These are phyloP conservation scores for Dryoscopus gambensis DNA, from an alignment of 2,113 vertebrate genomes.

Conservation along the genomic window DNA sequence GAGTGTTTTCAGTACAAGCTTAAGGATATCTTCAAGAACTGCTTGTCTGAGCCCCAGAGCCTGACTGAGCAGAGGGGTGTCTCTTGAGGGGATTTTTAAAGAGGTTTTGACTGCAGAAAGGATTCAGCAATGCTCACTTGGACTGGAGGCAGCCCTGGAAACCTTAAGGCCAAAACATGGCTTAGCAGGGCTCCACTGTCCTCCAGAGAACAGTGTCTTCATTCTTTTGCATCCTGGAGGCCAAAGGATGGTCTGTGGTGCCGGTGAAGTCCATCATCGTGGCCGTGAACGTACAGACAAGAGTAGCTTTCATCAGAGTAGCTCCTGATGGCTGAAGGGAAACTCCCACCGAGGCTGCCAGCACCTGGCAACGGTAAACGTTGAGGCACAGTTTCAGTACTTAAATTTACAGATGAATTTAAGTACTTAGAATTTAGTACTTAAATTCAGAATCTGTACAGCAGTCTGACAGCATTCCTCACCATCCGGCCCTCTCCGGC, in stretches of 20 bases:
- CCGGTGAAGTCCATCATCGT: rapidly evolving
- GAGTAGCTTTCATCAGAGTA: background rate
- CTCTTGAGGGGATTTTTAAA: background rate
- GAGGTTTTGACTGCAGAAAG: background rate
- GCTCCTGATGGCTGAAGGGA: background rate
- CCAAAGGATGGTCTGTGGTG: background rate
- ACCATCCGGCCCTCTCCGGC: background rate
- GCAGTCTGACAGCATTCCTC: background rate
- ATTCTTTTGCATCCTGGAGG: too few species aligned
- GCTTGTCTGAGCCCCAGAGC: background rate
- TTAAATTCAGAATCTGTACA: background rate
- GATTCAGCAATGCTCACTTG: background rate
- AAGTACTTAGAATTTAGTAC: background rate
- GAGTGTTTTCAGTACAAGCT: background rate
- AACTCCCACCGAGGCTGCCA: background rate
- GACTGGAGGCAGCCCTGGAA: background rate
- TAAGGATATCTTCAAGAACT: background rate
- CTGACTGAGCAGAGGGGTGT: background rate
- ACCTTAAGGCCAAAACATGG: rapidly evolving
- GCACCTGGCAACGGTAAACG: background rate
- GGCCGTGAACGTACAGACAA: rapidly evolving
- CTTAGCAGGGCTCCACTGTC: background rate
- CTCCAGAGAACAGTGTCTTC: background rate
- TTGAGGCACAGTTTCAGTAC: background rate
- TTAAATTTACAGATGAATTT: background rate